Evolutionary conservation across 2,888 invertebrate genomes (phyloP).

Genomic region (Drosophila koepferae): DNA sequence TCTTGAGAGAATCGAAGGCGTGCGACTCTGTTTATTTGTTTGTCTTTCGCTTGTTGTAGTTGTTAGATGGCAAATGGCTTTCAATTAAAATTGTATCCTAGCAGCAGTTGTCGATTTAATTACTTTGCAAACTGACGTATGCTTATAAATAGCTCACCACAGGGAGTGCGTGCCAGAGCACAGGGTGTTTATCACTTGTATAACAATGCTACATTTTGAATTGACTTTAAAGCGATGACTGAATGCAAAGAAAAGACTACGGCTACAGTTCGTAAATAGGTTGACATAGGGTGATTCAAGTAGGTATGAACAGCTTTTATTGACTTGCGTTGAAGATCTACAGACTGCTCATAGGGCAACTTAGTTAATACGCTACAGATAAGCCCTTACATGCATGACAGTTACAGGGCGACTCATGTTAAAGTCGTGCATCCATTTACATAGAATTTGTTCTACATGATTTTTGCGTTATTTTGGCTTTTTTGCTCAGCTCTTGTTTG

Average conservation of each 20-base stretch:
- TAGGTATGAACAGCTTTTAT: neutral
- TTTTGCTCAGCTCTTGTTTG: neutral
- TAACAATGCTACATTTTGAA: neutral
- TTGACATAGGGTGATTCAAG: no score
- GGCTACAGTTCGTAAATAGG: no score
- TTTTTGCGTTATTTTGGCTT: no score
- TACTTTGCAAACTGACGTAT: constrained; percentile 63
- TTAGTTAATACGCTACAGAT: neutral
- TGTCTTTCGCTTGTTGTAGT: constrained; percentile 37
- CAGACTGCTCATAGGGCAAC: neutral
- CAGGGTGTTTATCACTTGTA: constrained; percentile 10
- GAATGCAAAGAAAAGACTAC: neutral
- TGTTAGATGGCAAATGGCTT: constrained; percentile 67
- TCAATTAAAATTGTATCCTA: constrained; percentile 73
- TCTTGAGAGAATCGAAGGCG: constrained; percentile 15
- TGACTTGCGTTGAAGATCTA: neutral
- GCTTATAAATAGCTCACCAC: constrained; percentile 28
- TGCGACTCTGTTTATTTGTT: constrained; percentile 44
- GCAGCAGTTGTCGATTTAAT: constrained; percentile 72
- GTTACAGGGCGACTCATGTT: neutral
- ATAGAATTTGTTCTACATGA: neutral
- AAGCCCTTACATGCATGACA: no score
- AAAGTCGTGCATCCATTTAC: neutral
- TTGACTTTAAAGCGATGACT: neutral
- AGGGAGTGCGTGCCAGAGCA: neutral